phyloP scores from a whole-genome alignment of 1,140 invertebrate species.

The Drosophila kohkoa region DNA sequence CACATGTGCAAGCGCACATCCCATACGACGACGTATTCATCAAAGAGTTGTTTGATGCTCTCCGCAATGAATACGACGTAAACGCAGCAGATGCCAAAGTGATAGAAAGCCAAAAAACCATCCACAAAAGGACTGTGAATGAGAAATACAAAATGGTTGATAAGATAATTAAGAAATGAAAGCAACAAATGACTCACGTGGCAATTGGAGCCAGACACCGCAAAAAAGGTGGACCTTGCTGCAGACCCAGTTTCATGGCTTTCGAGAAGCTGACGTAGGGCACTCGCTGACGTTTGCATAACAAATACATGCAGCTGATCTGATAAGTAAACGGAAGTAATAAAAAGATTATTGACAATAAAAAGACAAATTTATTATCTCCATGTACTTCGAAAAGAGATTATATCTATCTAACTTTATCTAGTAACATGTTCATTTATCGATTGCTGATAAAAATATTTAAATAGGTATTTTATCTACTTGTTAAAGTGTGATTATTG shows the following conservation, averaged over 20 bases:
- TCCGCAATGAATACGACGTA: slow-evolving; percentile 94
- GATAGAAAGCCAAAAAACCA: slow-evolving; percentile 92
- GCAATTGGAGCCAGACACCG: slow-evolving; percentile 86
- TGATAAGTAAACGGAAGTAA: slow-evolving; percentile 34
- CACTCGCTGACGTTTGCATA: slow-evolving; percentile 86
- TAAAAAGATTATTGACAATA: too few relatives aligned
- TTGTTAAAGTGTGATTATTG: too few relatives aligned
- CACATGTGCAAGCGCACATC: slow-evolving; percentile 82
- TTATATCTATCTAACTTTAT: too few relatives aligned
- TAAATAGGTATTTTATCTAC: too few relatives aligned
- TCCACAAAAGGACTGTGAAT: slow-evolving; percentile 86
- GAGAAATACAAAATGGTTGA: not conserved
- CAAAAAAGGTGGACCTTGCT: slow-evolving; percentile 87
- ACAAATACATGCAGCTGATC: slow-evolving; percentile 86
- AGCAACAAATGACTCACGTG: slow-evolving; percentile 84
- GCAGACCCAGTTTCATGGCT: slow-evolving; percentile 88
- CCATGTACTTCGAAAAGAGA: too few relatives aligned
- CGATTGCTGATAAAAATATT: too few relatives aligned
- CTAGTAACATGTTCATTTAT: too few relatives aligned
- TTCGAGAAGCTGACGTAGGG: slow-evolving; percentile 88
- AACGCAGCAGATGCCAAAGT: slow-evolving; percentile 95
- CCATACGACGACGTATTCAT: slow-evolving; percentile 84
- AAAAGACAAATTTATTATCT: too few relatives aligned
- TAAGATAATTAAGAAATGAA: slow-evolving; percentile 1
- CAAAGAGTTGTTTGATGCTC: slow-evolving; percentile 88